Base-by-base conservation (phyloP, 2,797 vertebrate genomes). In the Oreochromis mossambicus region DNA sequence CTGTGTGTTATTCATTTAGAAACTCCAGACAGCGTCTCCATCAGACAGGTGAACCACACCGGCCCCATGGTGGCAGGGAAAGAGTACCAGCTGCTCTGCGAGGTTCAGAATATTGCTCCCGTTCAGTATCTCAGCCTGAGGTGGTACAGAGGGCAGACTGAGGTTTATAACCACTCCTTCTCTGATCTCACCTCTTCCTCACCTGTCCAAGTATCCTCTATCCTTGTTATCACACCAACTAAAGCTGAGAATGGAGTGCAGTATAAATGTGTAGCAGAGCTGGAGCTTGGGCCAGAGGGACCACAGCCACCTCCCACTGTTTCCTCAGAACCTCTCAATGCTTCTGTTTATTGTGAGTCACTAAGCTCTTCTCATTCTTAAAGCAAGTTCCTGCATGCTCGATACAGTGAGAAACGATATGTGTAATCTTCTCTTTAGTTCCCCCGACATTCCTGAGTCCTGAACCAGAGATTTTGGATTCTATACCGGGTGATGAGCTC, bases 21-120 rank as follows among this genome's bases (percentile, higher is more conserved):
- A 90, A 95, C 90, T 38, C 97, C 97, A 83, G 97, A 97, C 81
- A 95, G 95, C 1, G 94, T 97, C 85, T 95, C 95, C 41, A 97
- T 97, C 83, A 93, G 91, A 70, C 86, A 94, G 38, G 92, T 93
- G 54, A 96, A 97, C 91, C 95, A 96, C 92, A 96, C 92, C 1
- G 96, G 96, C 15, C 93, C 96, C 29, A 95, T 97, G 96, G 84
- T 94, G 87, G 96, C 94, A 55, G 96, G 95, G 36, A 95, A 88
- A 80, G 96, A 97, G 90, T 97, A 97, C 91, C 94, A 96, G 88
- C 91, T 97, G 52, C 95, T 96, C 77, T 97, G 97, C 7, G 97
- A 97, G 87, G 96, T 97, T 70, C 97, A 97, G 89, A 97, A 97
- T 38, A 93, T 97, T 2, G 97, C 97, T n/a, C 96, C 97, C 0